Evolutionary conservation across 2,113 vertebrate species (phyloP).

Genomic region (Artemisiospiza belli): DNA sequence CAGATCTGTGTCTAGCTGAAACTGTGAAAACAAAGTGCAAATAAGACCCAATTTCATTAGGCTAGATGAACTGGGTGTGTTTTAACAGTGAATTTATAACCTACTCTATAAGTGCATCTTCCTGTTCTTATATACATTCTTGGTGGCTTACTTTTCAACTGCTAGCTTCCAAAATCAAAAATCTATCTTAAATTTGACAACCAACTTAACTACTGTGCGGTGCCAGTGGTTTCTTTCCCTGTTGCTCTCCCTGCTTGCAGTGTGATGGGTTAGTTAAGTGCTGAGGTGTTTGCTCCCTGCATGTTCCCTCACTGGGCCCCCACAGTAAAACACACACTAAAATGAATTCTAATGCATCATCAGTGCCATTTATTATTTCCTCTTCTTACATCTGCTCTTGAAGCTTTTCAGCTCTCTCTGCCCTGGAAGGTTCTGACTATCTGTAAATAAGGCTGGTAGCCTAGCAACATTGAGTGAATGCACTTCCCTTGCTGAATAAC

Average conservation of each 20-base stretch:
- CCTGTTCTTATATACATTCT: not conserved
- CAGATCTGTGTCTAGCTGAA: not conserved
- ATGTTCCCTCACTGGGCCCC: not conserved
- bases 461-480: slow-evolving; percentile 68
- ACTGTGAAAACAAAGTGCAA: not conserved
- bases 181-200: not conserved
- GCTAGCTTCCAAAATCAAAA: not conserved
- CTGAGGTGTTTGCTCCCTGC: not conserved
- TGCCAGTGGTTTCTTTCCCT: not conserved
- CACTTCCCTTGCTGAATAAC: slow-evolving; percentile 45
- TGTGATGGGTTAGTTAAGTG: not conserved
- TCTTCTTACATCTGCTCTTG: slow-evolving; percentile 10
- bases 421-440: slow-evolving; percentile 58
- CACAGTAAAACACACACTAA: not conserved
- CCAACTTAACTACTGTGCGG: not conserved
- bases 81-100: not conserved
- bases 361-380: slow-evolving; percentile 20
- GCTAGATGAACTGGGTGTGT: not conserved
- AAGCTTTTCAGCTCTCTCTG: slow-evolving; percentile 32
- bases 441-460: slow-evolving; percentile 72
- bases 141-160: not conserved
- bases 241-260: not conserved
- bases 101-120: not conserved
- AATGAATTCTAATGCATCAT: slow-evolving; percentile 14
- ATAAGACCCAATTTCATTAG: not conserved